Percentiles rank a stretch among this genome's conserved stretches.
These are phyloP conservation scores for Sitta europaea DNA, from an alignment of 2,113 vertebrate genomes.

Conservation along the genomic window DNA sequence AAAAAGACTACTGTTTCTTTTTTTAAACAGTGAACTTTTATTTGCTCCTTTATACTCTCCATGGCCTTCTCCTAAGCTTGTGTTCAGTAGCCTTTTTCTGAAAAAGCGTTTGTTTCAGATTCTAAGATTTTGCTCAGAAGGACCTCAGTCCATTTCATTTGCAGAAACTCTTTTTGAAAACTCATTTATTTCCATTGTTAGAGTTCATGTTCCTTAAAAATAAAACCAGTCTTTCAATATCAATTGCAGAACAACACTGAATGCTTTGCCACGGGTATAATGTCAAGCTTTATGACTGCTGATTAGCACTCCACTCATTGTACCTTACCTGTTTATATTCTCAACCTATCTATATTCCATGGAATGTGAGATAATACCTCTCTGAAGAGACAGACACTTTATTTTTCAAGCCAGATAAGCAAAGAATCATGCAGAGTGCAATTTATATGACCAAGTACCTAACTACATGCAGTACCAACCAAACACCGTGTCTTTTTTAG, in stretches of 20 bases:
- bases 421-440: not conserved
- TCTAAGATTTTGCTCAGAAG: not conserved
- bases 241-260: not conserved
- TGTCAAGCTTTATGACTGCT: slow-evolving; percentile 4
- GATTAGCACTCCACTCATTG: not conserved
- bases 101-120: not conserved
- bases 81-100: not conserved
- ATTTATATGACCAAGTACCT: not conserved
- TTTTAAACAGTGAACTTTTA: not conserved
- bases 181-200: not conserved
- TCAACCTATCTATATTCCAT: not conserved
- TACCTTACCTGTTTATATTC: slow-evolving; percentile 3
- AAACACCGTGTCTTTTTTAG: not conserved
- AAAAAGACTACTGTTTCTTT: not conserved
- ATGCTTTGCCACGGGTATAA: not conserved
- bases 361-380: not conserved
- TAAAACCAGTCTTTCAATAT: not conserved
- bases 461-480: not conserved
- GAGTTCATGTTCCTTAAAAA: not conserved
- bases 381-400: not conserved
- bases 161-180: not conserved
- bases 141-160: not conserved
- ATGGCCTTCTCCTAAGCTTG: not conserved
- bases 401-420: not conserved
- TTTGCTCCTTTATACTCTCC: not conserved